Base-by-base conservation (phyloP, 2,888 invertebrate genomes). In the Apamea sordens region DNA sequence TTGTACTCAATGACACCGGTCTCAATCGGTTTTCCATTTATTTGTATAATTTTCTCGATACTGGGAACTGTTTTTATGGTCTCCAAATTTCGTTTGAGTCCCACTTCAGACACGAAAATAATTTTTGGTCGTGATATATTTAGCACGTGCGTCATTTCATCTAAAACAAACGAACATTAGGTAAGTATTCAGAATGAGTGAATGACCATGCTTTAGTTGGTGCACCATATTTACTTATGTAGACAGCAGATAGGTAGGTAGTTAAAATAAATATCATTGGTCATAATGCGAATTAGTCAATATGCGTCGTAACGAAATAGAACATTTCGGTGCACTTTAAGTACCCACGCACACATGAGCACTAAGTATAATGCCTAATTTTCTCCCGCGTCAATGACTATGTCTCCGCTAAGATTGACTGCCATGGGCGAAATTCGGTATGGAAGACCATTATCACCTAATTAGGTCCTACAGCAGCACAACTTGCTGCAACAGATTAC, bases 81-180 rank as follows among this genome's bases (percentile, higher is more conserved):
- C 0, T 83, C 79, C 0, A 92, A 75, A 79, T 93, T 92, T 41
- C 88, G 79, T 82, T 92, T 91, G 3, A 94, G 83, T 24, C 92
- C 92, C 6, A 92, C 86, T 83, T 95, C 94, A 0, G 98, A 98
- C 56, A 97, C 97, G 88, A 98, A 97, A 80, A 98, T 94, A n/a
- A 97, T 89, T 88, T 97, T 97, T 69, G 98, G 98, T 88, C 97
- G 97, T 0, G 98, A 98, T 83, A 98, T 97, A 81, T 96, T 97
- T 24, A 98, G 90, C 0, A 97, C 97, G 92, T 98, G 98, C 81
- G 83, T 85, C 85, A 94, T 89, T 91, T 94, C 94, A 88, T 93
- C 94, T 94, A 90, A 72, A 92, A 82, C 32, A 82, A 77, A 86
- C 50, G 56, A 21, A 72, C 15, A 73, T 50, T 36, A 59, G 56